These are phyloP conservation scores for Hydriomena furcata DNA, from an alignment of 2,888 invertebrate genomes.

Conservation along the genomic window DNA sequence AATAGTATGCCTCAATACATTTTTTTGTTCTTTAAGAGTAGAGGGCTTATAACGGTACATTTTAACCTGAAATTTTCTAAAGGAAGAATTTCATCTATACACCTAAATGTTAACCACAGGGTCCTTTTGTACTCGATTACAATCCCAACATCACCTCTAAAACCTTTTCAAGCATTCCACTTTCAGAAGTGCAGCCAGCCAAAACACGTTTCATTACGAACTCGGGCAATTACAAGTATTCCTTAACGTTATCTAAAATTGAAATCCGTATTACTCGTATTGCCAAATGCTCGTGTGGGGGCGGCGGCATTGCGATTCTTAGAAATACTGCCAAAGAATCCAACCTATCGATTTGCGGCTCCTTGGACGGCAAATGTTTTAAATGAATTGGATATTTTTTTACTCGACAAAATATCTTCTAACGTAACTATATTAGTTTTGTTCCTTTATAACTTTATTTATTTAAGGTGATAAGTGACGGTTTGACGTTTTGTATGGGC, in stretches of 20 bases:
- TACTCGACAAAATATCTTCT: too few species aligned
- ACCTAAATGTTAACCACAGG: not conserved
- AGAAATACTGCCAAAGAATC: conserved; percentile 32
- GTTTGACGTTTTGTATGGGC: too few species aligned
- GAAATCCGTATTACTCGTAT: conserved; percentile 58
- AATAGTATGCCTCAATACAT: too few species aligned
- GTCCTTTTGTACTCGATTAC: conserved; percentile 4
- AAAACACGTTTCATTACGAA: conserved; percentile 38
- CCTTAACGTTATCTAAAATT: conserved; percentile 64
- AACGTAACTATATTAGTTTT: too few species aligned
- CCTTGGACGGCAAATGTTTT: conserved; percentile 7
- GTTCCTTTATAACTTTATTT: too few species aligned
- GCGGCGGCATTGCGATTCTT: conserved; percentile 31
- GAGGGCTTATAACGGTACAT: not conserved
- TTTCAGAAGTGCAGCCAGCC: conserved; percentile 29
- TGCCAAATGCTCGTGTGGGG: conserved; percentile 54
- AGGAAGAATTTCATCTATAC: not conserved
- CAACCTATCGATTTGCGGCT: conserved; percentile 19
- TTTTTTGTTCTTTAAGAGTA: too few species aligned
- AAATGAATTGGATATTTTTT: not conserved
- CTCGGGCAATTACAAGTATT: conserved; percentile 61
- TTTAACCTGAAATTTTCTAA: not conserved
- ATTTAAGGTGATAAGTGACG: too few species aligned
- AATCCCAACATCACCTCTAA: conserved; percentile 3
- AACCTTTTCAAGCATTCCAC: conserved; percentile 15